These are phyloP conservation scores for Melieria picta DNA, from an alignment of 2,888 invertebrate species.

Conservation along the genomic window DNA sequence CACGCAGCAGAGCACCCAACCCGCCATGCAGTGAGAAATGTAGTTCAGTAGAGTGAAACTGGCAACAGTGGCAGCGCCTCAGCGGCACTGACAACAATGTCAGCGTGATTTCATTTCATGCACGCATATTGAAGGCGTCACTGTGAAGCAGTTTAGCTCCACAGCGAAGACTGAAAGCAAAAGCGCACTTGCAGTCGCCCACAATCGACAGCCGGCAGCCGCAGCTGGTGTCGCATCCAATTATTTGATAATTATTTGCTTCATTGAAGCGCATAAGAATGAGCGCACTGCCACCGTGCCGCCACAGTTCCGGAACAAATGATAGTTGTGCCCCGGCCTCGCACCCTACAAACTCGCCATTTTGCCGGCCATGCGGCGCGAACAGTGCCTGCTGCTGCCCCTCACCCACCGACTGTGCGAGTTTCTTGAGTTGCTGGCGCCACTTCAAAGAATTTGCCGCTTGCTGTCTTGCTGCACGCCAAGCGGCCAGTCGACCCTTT, in stretches of 20 bases:
- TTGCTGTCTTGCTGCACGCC: too few relatives aligned
- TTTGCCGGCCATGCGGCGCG: too few relatives aligned
- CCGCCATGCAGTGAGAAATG: slow-evolving; percentile 17
- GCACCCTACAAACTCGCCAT: too few relatives aligned
- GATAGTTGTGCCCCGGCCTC: too few relatives aligned
- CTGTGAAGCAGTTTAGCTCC: slow-evolving; percentile 3
- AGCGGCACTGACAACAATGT: slow-evolving; percentile 36
- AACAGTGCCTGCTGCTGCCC: too few relatives aligned
- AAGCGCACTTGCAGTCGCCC: slow-evolving; percentile 11
- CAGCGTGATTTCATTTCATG: slow-evolving; percentile 34
- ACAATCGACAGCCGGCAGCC: slow-evolving; percentile 15
- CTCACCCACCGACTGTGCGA: too few relatives aligned
- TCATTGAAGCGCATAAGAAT: slow-evolving; percentile 47
- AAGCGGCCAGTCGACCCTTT: too few relatives aligned
- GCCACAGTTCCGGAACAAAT: background rate
- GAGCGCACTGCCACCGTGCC: background rate
- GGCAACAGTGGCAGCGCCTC: slow-evolving; percentile 13
- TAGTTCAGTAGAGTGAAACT: slow-evolving; percentile 37
- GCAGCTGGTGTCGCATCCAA: slow-evolving; percentile 50
- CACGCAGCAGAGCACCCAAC: background rate
- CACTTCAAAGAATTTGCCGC: too few relatives aligned
- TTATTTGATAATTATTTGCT: slow-evolving; percentile 52
- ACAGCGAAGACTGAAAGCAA: background rate
- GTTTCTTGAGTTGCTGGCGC: too few relatives aligned
- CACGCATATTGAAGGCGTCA: background rate